phyloP scores from a whole-genome alignment of 2,888 invertebrate genomes.

The Actias luna region DNA sequence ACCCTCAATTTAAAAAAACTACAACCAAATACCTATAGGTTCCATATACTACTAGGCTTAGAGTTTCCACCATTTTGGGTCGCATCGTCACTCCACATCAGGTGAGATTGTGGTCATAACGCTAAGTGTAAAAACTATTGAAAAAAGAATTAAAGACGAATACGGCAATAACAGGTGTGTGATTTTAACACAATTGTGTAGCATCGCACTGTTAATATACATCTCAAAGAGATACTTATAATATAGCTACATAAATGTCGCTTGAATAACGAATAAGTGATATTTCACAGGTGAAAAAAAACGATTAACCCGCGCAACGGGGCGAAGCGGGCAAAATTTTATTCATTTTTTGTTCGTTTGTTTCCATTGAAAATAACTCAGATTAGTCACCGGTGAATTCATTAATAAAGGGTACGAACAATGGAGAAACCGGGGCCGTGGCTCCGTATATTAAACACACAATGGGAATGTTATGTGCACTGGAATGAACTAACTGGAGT shows the following conservation, averaged over 20 bases:
- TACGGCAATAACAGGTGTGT: too few relatives aligned
- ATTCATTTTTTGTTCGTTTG: background rate
- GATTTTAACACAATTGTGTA: too few relatives aligned
- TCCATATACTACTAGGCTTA: too few relatives aligned
- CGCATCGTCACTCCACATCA: too few relatives aligned
- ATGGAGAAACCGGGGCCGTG: conserved; percentile 36
- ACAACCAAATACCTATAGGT: too few relatives aligned
- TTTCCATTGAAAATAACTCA: conserved; percentile 36
- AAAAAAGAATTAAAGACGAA: too few relatives aligned
- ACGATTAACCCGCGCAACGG: background rate
- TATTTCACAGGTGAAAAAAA: background rate
- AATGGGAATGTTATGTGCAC: conserved; percentile 34
- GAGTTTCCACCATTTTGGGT: too few relatives aligned
- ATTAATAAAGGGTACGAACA: conserved; percentile 48
- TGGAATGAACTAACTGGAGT: conserved; percentile 41
- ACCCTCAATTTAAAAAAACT: too few relatives aligned
- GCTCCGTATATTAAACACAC: conserved; percentile 47
- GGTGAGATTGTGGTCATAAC: too few relatives aligned
- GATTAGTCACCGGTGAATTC: conserved; percentile 49
- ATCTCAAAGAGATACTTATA: background rate
- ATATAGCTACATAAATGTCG: background rate
- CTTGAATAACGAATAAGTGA: background rate
- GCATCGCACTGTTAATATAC: too few relatives aligned
- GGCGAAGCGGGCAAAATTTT: background rate
- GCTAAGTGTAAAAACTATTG: too few relatives aligned